Conservation (phyloP, 2,888 invertebrate genomes). For the Fragum fragum region DNA sequence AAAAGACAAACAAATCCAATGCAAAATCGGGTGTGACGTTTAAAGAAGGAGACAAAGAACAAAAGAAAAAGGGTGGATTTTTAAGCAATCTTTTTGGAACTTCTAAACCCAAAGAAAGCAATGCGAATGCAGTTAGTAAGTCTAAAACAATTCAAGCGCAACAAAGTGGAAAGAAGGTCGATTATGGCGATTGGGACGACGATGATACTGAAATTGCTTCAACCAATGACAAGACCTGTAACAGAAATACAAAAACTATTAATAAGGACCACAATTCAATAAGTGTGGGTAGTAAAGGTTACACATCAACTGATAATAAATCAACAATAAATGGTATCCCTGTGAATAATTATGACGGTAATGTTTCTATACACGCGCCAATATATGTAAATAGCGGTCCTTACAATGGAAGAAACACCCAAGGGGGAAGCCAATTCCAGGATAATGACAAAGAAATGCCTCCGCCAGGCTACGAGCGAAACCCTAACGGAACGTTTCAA, state of each 20-base stretch:
- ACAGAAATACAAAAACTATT: neutral
- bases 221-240: neutral
- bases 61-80: slow-evolving; percentile 47
- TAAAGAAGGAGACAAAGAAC: neutral
- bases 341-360: neutral
- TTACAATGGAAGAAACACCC: neutral
- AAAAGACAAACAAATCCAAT: neutral
- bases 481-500: slow-evolving; percentile 23
- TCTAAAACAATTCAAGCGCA: neutral
- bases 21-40: neutral
- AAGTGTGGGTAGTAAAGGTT: neutral
- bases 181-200: slow-evolving; percentile 51
- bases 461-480: slow-evolving; percentile 28
- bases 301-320: neutral
- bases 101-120: slow-evolving; percentile 7
- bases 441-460: neutral
- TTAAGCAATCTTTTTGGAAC: slow-evolving; percentile 44
- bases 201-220: neutral
- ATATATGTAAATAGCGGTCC: neutral
- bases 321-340: neutral
- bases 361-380: neutral
- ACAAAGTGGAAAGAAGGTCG: slow-evolving; percentile 1
- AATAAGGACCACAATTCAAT: neutral
- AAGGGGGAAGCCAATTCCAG: too few species aligned
- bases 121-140: neutral